Evolutionary conservation across 2,888 invertebrate species (phyloP).

Genomic region (Agonum fuliginosum): DNA sequence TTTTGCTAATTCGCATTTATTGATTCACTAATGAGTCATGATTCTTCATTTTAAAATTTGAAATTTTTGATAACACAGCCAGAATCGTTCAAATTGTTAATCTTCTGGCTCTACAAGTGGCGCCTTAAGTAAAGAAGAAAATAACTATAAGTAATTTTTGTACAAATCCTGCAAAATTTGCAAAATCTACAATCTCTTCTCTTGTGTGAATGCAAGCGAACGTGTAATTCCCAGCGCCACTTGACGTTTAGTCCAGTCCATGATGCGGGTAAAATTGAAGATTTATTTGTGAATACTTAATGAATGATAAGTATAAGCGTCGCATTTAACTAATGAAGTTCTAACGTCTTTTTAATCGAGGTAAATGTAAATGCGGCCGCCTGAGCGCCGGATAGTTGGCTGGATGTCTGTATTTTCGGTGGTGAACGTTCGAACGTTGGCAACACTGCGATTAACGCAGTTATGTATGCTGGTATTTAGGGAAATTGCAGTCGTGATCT

Average conservation of each 20-base stretch:
- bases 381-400: not conserved
- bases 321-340: constrained; percentile 55
- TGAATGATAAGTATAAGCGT: constrained; percentile 46
- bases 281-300: constrained; percentile 40
- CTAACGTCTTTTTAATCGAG: constrained; percentile 59
- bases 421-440: too few species aligned
- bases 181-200: too few species aligned
- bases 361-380: constrained; percentile 41
- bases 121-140: not conserved
- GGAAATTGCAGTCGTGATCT: constrained; percentile 50
- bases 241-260: not conserved
- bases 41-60: too few species aligned
- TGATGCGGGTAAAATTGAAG: constrained; percentile 22
- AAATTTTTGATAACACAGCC: too few species aligned
- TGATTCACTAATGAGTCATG: too few species aligned
- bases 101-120: too few species aligned
- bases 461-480: constrained; percentile 38
- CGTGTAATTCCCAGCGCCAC: constrained; percentile 1
- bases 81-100: too few species aligned
- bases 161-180: not conserved
- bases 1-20: too few species aligned
- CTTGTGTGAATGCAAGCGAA: not conserved
- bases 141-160: not conserved
- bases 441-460: constrained; percentile 23
- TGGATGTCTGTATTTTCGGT: constrained; percentile 49